A percentile compares a stretch with the other conserved stretches of the same genome.
phyloP scores from a whole-genome alignment of 1,140 invertebrate genomes.

The Pogonomyrmex californicus region DNA sequence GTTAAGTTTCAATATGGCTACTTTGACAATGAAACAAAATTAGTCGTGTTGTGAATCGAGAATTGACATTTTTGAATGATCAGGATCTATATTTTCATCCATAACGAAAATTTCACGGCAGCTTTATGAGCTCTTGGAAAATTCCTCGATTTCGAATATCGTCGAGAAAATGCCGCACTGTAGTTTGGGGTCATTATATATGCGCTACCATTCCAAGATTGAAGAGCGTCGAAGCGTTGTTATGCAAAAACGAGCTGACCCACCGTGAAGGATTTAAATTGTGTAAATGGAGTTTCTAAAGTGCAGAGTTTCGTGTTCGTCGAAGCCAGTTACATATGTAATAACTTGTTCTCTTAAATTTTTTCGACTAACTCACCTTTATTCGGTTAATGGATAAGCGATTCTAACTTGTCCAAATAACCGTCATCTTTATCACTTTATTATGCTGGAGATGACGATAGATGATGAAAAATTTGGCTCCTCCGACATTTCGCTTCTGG shows the following conservation, averaged over 20 bases:
- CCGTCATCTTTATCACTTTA: background rate
- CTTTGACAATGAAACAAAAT: background rate
- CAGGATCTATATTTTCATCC: background rate
- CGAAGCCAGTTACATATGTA: background rate
- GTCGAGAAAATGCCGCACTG: background rate
- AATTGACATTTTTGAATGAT: background rate
- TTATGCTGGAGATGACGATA: background rate
- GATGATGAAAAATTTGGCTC: conserved; percentile 23
- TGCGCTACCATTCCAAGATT: background rate
- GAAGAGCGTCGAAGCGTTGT: background rate
- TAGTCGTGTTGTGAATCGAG: background rate
- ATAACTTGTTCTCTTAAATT: conserved; percentile 1
- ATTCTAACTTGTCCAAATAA: background rate
- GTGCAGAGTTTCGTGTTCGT: background rate
- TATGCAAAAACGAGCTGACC: background rate
- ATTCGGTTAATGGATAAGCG: background rate
- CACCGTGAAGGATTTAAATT: background rate
- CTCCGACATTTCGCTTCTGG: background rate
- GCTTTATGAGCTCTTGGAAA: background rate
- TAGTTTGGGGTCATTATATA: background rate
- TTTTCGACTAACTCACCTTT: background rate
- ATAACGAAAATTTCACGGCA: background rate
- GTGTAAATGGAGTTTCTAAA: background rate
- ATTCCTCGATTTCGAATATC: background rate
- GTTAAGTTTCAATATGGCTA: background rate